Conservation (phyloP, 2,113 vertebrate genomes). For the Lepus timidus region DNA sequence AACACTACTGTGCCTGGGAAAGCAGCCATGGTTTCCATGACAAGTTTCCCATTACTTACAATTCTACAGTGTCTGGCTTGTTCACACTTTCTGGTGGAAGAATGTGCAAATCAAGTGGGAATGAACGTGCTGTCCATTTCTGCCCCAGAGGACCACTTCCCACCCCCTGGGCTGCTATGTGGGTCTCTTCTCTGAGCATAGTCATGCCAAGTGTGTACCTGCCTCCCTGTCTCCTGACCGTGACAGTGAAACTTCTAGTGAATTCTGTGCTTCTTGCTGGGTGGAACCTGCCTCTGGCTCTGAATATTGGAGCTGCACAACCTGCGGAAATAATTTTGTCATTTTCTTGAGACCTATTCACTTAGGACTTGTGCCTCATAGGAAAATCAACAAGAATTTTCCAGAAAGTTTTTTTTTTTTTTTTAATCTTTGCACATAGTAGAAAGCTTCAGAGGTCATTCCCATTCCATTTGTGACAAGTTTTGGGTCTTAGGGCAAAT, state of each 20-base stretch:
- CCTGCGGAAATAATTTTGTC: not conserved
- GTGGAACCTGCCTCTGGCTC: not conserved
- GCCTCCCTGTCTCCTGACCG: not conserved
- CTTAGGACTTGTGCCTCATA: not conserved
- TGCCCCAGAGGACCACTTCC: not conserved
- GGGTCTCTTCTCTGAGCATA: not conserved
- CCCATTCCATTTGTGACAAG: not conserved
- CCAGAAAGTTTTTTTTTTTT: not conserved
- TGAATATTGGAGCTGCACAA: not conserved
- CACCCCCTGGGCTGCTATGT: rapidly evolving
- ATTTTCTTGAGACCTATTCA: not conserved
- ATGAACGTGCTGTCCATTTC: not conserved
- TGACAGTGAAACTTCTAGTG: not conserved
- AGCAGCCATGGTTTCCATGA: rapidly evolving
- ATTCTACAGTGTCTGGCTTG: not conserved
- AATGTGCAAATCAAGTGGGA: not conserved
- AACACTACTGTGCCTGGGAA: not conserved
- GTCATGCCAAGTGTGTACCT: not conserved
- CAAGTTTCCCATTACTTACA: not conserved
- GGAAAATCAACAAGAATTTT: not conserved
- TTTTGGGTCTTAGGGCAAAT: not conserved
- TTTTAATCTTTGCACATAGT: not conserved
- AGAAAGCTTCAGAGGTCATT: not conserved
- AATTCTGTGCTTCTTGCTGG: not conserved
- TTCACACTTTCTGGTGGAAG: constrained; percentile 37